Evolutionary conservation across 2,888 invertebrate species (phyloP).

Genomic region (Netelia inedita): DNA sequence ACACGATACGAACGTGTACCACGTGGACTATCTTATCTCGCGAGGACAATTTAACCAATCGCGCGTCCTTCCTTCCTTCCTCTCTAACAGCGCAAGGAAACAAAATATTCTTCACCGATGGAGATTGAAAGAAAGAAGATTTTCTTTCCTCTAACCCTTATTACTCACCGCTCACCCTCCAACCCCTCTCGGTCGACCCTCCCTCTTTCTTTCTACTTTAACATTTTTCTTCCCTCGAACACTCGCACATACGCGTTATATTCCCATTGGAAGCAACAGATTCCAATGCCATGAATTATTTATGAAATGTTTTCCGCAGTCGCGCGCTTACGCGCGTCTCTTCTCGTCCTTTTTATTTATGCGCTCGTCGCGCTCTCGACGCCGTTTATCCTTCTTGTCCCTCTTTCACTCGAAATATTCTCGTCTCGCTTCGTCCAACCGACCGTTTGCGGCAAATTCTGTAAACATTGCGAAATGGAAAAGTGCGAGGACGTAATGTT

Average conservation of each 20-base stretch:
- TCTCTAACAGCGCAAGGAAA: not conserved
- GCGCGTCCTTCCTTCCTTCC: conserved; percentile 24
- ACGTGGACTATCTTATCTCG: not conserved
- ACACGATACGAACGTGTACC: not conserved
- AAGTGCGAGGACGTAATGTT: conserved; percentile 49
- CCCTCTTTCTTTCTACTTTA: conserved; percentile 45
- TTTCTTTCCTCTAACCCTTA: conserved; percentile 38
- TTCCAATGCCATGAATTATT: conserved; percentile 74
- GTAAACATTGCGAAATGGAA: conserved; percentile 57
- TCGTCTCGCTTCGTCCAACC: conserved; percentile 39
- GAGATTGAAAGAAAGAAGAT: conserved; percentile 32
- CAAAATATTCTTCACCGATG: conserved; percentile 22
- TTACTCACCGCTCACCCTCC: not conserved
- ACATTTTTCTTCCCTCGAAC: conserved; percentile 45
- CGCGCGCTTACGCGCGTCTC: conserved; percentile 57
- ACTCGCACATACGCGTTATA: conserved; percentile 57
- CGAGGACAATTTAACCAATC: conserved; percentile 37
- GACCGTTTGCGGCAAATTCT: conserved; percentile 52
- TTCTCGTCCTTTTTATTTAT: conserved; percentile 65
- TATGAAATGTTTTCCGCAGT: conserved; percentile 68
- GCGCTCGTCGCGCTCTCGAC: conserved; percentile 35
- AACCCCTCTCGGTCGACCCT: conserved; percentile 19
- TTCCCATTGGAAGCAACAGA: conserved; percentile 72
- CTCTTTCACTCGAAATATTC: conserved; percentile 48
- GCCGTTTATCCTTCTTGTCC: conserved; percentile 54